Conservation (phyloP, 2,797 vertebrate species). For the Falco biarmicus region DNA sequence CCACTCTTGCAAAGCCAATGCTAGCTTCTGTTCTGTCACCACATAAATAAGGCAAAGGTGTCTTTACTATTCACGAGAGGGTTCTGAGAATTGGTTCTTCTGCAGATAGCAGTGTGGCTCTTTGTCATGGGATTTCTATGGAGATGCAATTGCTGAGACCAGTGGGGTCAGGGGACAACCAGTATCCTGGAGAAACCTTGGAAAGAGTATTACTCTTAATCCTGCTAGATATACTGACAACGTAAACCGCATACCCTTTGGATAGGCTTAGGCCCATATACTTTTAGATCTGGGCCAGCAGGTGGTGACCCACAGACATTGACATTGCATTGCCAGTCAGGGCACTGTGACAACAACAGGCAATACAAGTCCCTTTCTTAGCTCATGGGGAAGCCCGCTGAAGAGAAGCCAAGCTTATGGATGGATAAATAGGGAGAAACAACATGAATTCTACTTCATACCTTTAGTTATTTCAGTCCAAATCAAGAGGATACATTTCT, state of each 20-base stretch:
- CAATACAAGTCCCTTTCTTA: neutral
- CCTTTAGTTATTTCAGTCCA: neutral
- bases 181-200: neutral
- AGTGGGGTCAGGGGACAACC: neutral
- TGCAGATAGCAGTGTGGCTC: neutral
- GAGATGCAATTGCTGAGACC: neutral
- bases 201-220: neutral
- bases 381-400: fast-evolving
- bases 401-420: neutral
- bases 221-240: neutral
- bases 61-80: neutral
- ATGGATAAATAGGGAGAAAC: neutral
- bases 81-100: neutral
- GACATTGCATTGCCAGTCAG: neutral
- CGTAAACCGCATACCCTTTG: neutral
- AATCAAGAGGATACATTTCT: neutral
- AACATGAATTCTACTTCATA: neutral
- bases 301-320: neutral
- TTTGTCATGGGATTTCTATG: neutral
- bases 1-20: neutral
- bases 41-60: neutral
- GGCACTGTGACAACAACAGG: neutral
- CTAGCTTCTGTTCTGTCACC: neutral
- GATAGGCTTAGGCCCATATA: neutral
- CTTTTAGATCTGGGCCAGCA: neutral